Evolutionary conservation across 2,113 vertebrate genomes (phyloP), one percentile per base, ranked within the genome.

Genomic region (Scortum barcoo): DNA sequence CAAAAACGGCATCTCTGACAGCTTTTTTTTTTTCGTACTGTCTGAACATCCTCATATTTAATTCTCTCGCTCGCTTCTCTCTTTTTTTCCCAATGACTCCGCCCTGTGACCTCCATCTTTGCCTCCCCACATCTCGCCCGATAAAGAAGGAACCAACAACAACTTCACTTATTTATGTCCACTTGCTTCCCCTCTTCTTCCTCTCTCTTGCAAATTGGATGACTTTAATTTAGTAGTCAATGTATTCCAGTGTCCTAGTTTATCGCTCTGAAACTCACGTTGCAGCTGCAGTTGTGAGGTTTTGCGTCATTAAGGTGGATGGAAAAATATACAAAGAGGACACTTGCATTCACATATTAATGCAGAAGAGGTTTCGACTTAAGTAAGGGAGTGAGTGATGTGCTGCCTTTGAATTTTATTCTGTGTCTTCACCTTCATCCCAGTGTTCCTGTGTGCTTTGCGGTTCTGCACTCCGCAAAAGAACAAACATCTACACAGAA

Each of bases 211-310:
- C 72, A 74, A 63, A 80, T 80, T 28, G 68, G 17, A 83, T 65
- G 7, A 73, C 40, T 85, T 84, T 85, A 11, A 80, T 87, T 70
- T 67, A 26, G 42, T 33, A 54, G 22, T 44, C 57, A 42, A 33
- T 78, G 40, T 62, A 79, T 86, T 81, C 7, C 50, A 12, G 54
- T 60, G 78, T 50, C 70, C 81, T 75, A 83, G 65, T 85, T 89
- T 87, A 83, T 60, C 9, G 7, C 57, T 61, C 17, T 57, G 63
- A 58, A 54, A 44, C 36, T 44, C 14, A 12, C 28, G 38, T 20
- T 70, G 65, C 19, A 58, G 33, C 48, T 56, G 20, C 30, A 44
- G 54, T 44, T 75, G 26, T 67, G 67, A 36, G 6, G 1, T 81
- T 77, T 61, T 7, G 0, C 67, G 66, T 73, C 61, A 48, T 40